Conservation (phyloP, 1,140 invertebrate genomes). For the Ips nitidus region DNA sequence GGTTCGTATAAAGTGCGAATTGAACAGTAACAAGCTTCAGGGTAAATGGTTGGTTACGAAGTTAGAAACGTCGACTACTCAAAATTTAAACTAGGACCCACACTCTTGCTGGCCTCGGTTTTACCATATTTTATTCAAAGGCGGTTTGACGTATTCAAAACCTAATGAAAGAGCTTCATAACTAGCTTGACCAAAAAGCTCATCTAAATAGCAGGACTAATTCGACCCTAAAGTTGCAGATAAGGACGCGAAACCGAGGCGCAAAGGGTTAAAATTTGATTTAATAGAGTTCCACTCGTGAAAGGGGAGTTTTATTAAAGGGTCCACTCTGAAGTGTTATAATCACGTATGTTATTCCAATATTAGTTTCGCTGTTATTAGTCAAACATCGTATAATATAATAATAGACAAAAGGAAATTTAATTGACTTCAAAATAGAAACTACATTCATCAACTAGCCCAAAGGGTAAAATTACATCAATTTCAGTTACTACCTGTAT, state of each 20-base stretch:
- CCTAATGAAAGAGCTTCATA: constrained; percentile 13
- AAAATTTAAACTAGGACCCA: neutral
- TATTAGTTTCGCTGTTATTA: too few species aligned
- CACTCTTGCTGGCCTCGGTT: neutral
- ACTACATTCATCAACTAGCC: too few species aligned
- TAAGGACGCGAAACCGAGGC: constrained; percentile 17
- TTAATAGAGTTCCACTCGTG: constrained; percentile 22
- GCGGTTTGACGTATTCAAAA: constrained; percentile 6
- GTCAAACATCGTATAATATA: too few species aligned
- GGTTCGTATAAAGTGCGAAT: neutral
- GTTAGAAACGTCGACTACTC: neutral
- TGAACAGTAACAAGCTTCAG: neutral
- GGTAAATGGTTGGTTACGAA: neutral
- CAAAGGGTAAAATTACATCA: too few species aligned
- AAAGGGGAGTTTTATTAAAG: constrained; percentile 10
- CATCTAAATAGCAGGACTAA: constrained; percentile 29
- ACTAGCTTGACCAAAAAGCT: constrained; percentile 22
- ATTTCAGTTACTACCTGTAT: too few species aligned
- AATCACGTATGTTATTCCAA: neutral
- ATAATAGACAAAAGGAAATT: too few species aligned
- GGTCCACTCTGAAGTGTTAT: constrained; percentile 4
- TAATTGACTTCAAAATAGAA: too few species aligned
- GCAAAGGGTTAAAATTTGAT: constrained; percentile 28
- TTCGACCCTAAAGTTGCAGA: constrained; percentile 29
- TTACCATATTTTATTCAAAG: constrained; percentile 18